Conservation (phyloP, 2,797 vertebrate genomes). For the Meriones psammophilus region DNA sequence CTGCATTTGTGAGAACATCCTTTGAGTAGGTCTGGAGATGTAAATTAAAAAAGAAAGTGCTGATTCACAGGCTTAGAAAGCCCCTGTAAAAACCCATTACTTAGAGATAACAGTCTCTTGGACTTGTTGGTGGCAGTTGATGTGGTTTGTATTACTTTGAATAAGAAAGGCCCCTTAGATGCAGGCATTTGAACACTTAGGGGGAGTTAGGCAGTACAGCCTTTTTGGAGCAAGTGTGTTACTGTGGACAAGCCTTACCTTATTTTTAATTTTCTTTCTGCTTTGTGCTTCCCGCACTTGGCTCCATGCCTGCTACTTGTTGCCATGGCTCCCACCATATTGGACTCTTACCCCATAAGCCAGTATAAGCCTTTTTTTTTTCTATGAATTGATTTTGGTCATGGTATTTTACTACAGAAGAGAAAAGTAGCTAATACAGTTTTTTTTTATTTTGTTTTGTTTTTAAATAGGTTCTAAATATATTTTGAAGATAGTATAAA, state of each 20-base stretch:
- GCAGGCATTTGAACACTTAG: background rate
- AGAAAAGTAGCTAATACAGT: background rate
- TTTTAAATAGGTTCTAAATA: background rate
- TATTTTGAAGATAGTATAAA: background rate
- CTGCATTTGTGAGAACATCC: background rate
- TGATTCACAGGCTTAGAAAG: slow-evolving; percentile 3
- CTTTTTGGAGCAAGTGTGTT: background rate
- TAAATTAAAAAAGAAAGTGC: background rate
- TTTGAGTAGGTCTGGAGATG: background rate
- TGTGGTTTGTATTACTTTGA: background rate
- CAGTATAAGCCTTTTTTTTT: background rate
- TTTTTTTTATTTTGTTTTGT: too few relatives aligned
- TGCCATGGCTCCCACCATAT: too few relatives aligned
- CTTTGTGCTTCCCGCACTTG: background rate
- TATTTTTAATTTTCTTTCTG: background rate
- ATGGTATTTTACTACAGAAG: background rate
- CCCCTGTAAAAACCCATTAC: background rate
- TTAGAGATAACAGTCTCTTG: background rate
- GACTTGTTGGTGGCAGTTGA: background rate
- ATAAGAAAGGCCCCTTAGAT: background rate
- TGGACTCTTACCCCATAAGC: background rate
- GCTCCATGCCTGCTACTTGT: background rate
- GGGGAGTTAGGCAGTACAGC: too few relatives aligned
- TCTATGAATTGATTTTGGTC: background rate
- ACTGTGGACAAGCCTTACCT: background rate